These are phyloP conservation scores for Auanema freiburgensis DNA, from an alignment of 2,888 invertebrate species.

Conservation along the genomic window DNA sequence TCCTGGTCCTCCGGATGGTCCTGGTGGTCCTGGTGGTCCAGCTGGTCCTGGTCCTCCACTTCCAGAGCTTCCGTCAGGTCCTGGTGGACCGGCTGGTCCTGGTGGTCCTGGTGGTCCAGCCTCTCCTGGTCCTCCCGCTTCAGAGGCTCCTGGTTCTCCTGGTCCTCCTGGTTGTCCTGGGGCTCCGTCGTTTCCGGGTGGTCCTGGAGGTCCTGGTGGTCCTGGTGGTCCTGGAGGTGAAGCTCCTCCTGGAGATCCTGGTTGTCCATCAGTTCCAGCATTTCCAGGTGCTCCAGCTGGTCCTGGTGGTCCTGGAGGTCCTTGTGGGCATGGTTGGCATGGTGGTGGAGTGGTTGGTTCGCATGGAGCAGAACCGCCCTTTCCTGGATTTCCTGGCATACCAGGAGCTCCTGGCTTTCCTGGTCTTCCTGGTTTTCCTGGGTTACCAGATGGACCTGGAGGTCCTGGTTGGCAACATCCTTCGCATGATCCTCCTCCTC, in stretches of 20 bases:
- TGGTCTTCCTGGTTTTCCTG: slow-evolving; percentile 46
- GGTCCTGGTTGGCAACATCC: slow-evolving; percentile 56
- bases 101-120: slow-evolving; percentile 45
- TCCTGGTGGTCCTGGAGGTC: slow-evolving; percentile 47
- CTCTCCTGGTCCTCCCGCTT: slow-evolving; percentile 31
- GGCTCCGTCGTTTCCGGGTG: slow-evolving; percentile 38
- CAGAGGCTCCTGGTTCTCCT: slow-evolving; percentile 33
- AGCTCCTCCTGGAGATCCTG: slow-evolving; percentile 24
- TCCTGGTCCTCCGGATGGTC: slow-evolving; percentile 43
- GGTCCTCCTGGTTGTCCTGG: slow-evolving; percentile 40
- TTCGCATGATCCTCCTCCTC: slow-evolving; percentile 39
- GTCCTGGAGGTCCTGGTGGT: slow-evolving; percentile 32
- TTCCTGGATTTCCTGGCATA: slow-evolving; percentile 49
- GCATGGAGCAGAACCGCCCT: slow-evolving; percentile 48
- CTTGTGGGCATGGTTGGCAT: slow-evolving; percentile 50
- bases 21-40: slow-evolving; percentile 49
- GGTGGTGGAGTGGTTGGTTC: slow-evolving; percentile 54
- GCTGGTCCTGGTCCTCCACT: slow-evolving; percentile 21
- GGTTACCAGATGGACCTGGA: slow-evolving; percentile 42
- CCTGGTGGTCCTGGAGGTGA: slow-evolving; percentile 3
- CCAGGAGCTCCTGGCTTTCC: slow-evolving; percentile 49
- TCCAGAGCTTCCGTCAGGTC: slow-evolving; percentile 34
- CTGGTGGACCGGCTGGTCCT: slow-evolving; percentile 36
- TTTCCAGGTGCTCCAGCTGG: slow-evolving; percentile 16
- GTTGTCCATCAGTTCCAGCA: slow-evolving; percentile 44